Percentiles rank a stretch among this genome's conserved stretches.
Conservation (phyloP, 2,888 invertebrate genomes). For the Athalia circularis region DNA sequence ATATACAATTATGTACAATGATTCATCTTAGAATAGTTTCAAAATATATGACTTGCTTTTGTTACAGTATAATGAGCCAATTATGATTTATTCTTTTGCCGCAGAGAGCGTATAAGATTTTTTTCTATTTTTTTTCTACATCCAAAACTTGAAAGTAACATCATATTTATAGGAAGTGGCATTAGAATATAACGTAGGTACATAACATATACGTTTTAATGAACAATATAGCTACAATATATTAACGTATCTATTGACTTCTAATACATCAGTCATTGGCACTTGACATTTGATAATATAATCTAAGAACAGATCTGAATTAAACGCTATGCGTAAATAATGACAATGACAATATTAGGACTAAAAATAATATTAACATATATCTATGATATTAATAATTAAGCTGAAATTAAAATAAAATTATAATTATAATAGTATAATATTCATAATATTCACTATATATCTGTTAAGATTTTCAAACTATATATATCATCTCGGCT, state of each 20-base stretch:
- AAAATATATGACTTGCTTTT: conserved; percentile 5
- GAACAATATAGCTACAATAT: neutral
- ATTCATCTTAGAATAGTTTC: conserved; percentile 18
- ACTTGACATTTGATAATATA: neutral
- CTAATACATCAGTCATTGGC: neutral
- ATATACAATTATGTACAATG: conserved; percentile 62
- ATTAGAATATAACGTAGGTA: conserved; percentile 3
- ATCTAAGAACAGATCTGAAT: conserved; percentile 9
- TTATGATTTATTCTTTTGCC: neutral
- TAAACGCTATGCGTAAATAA: conserved; percentile 10
- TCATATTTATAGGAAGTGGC: neutral
- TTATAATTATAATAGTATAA: neutral
- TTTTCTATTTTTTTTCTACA: neutral
- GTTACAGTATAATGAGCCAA: conserved; percentile 4
- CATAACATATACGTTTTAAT: conserved; percentile 6
- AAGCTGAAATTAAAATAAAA: conserved; percentile 33
- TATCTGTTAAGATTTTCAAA: neutral
- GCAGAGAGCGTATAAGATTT: neutral
- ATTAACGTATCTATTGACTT: neutral
- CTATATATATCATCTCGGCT: neutral
- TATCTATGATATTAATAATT: conserved; percentile 7
- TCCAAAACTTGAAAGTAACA: neutral
- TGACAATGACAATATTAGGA: conserved; percentile 12
- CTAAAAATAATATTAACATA: conserved; percentile 31
- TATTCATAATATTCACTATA: conserved; percentile 10